Base-by-base conservation (phyloP, 2,888 invertebrate genomes). In the Lasius fuliginosus region DNA sequence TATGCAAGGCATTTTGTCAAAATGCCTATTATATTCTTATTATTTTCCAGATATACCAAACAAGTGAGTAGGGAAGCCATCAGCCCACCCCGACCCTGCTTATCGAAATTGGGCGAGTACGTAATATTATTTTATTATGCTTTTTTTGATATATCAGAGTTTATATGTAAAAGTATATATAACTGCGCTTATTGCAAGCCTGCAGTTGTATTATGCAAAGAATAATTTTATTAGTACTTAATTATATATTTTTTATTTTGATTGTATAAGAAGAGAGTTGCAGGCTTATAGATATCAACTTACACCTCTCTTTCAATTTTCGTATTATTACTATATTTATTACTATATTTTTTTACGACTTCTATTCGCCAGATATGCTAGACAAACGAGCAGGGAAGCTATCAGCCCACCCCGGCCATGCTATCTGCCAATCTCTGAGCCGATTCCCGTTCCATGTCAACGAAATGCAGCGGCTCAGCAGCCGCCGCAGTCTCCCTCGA, bases 371-470 rank as follows among this genome's bases (percentile, higher is more conserved):
- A 95, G 96, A 95, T 95, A 95, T 95, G 94, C 96, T 95, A 95
- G 96, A 94, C 94, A 94, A 82, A 92, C 88, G 30, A 93, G 93
- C 84, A 92, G 93, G 65, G 92, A 93, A 36, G 93, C 94, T 33
- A 95, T 95, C 3, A 97, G 97, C 94, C 97, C 97, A 82, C 96
- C 97, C 46, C 94, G 97, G 87, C 97, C 97, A 27, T 96, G 96
- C 92, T 97, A 96, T 90, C 95, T 97, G 86, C 97, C 97, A 42
- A 97, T 97, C 86, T 96, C 97, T 8, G 97, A 97, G 93, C 97
- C 98, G 8, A 97, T 97, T 88, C 97, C 97, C 4, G 97, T 98
- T 73, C 97, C 98, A 12, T 96, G 97, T 11, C 97, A 97, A 92
- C 95, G 96, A 85, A 96, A 96, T 79, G 95, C 89, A 42, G 6